These are phyloP conservation scores for Vesta saturnalis DNA, from an alignment of 2,888 invertebrate species.

Conservation along the genomic window DNA sequence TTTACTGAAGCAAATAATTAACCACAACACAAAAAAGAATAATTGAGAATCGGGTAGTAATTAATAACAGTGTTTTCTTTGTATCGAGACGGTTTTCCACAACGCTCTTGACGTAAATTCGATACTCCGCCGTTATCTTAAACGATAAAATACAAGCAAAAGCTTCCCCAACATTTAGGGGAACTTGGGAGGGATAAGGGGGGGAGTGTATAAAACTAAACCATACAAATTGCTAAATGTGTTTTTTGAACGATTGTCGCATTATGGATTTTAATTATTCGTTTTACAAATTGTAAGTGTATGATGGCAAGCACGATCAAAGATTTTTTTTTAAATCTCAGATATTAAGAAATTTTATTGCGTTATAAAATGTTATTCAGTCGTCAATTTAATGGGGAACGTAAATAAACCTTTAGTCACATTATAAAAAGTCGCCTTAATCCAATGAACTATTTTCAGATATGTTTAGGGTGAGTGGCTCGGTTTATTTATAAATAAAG, in stretches of 20 bases:
- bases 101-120: slow-evolving; percentile 46
- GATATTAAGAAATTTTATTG: slow-evolving; percentile 18
- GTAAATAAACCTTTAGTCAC: slow-evolving; percentile 39
- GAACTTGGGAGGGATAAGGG: slow-evolving; percentile 9
- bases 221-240: slow-evolving; percentile 27
- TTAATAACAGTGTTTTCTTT: slow-evolving; percentile 44
- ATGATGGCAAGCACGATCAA: slow-evolving; percentile 15
- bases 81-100: slow-evolving; percentile 40
- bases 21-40: slow-evolving; percentile 38
- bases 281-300: background rate
- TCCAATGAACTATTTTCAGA: slow-evolving; percentile 37
- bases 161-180: slow-evolving; percentile 31
- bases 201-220: slow-evolving; percentile 26
- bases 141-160: slow-evolving; percentile 46
- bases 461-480: slow-evolving; percentile 38
- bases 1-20: slow-evolving; percentile 37
- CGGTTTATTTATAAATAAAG: slow-evolving; percentile 36
- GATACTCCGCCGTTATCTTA: slow-evolving; percentile 46
- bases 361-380: slow-evolving; percentile 27
- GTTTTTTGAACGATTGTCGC: slow-evolving; percentile 28
- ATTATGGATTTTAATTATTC: slow-evolving; percentile 16
- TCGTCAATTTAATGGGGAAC: slow-evolving; percentile 24
- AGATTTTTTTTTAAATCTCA: slow-evolving; percentile 14
- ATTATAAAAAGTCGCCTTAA: slow-evolving; percentile 36
- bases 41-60: slow-evolving; percentile 44